These are phyloP conservation scores for Petrophora chlorosata DNA, from an alignment of 2,888 invertebrate genomes.

Conservation along the genomic window DNA sequence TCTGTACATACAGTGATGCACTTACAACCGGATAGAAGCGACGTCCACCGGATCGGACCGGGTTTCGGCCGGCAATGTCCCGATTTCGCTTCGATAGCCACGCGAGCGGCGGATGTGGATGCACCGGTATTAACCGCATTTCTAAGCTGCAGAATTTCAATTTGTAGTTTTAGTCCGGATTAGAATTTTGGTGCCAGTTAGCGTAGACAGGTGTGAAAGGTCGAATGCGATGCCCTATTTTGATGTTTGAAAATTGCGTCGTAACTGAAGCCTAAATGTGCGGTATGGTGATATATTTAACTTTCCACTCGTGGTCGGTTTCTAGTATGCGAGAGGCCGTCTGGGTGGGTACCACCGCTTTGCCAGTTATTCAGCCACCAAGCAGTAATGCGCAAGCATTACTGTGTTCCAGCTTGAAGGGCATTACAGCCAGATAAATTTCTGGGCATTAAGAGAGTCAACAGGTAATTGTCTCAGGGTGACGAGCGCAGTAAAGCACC, in stretches of 20 bases:
- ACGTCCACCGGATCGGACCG: slow-evolving; percentile 42
- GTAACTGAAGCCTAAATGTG: neutral
- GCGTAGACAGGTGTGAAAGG: slow-evolving; percentile 3
- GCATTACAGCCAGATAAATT: no score
- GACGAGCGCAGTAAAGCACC: no score
- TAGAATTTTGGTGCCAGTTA: slow-evolving; percentile 39
- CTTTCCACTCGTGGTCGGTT: no score
- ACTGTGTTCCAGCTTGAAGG: no score
- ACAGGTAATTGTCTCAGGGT: no score
- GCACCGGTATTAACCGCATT: slow-evolving; percentile 46
- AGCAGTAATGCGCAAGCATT: no score
- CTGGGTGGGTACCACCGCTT: no score
- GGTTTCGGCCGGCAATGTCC: slow-evolving; percentile 52
- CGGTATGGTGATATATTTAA: neutral
- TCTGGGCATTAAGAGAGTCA: no score
- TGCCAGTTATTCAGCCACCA: no score
- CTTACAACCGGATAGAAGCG: slow-evolving; percentile 18
- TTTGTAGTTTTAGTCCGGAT: slow-evolving; percentile 38
- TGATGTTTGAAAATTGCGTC: neutral
- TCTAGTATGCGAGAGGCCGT: no score
- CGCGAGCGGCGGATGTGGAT: slow-evolving; percentile 44
- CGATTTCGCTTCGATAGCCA: slow-evolving; percentile 61
- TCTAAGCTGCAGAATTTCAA: slow-evolving; percentile 38
- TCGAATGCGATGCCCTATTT: slow-evolving; percentile 11
- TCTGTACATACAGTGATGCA: neutral